Base-by-base conservation (phyloP, 2,113 vertebrate genomes). In the Apaloderma vittatum region DNA sequence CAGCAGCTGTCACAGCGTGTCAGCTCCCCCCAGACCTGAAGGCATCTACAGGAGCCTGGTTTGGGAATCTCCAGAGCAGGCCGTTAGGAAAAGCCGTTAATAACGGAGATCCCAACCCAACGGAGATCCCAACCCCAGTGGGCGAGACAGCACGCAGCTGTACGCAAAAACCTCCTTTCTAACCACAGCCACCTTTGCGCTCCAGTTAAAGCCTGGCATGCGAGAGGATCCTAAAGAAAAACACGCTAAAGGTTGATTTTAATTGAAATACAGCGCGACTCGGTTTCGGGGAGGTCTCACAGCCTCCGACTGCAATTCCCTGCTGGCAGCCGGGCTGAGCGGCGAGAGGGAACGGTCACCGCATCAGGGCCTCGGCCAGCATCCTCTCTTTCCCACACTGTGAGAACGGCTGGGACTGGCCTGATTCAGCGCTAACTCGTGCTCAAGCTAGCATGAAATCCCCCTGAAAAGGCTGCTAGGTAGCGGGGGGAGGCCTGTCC, bases 131-230 rank as follows among this genome's bases (percentile, higher is more conserved):
- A 95, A 94, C 57, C 93, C 57, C 45, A 75, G 68, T 16, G 82
- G 83, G 67, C 2, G 0, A 57, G 0, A 57, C 0, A 3, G 18
- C 13, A 9, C 12, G 73, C 23, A 62, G 82, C 76, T 97, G 91
- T 49, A 72, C 85, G 74, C 46, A 77, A 54, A 70, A 91, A 29
- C 72, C 76, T 54, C 70, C 70, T 63, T 89, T 75, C 76, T n/a
- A 77, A 68, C 96, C 94, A 95, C 95, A 94, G 76, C 70, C 58
- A 4, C 90, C 65, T 85, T 96, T 97, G 95, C 67, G 45, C 96
- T 97, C 65, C 80, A 37, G 84, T 94, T 92, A 83, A 96, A 97
- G 74, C 68, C 89, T 68, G 79, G 86, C 94, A 73, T 92, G 95
- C 49, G 70, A 86, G 94, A 94, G 46, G 43, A 88, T 73, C 78